A percentile compares a stretch with the other conserved stretches of the same genome.
phyloP scores from a whole-genome alignment of 2,113 vertebrate species.

The Mola mola region DNA sequence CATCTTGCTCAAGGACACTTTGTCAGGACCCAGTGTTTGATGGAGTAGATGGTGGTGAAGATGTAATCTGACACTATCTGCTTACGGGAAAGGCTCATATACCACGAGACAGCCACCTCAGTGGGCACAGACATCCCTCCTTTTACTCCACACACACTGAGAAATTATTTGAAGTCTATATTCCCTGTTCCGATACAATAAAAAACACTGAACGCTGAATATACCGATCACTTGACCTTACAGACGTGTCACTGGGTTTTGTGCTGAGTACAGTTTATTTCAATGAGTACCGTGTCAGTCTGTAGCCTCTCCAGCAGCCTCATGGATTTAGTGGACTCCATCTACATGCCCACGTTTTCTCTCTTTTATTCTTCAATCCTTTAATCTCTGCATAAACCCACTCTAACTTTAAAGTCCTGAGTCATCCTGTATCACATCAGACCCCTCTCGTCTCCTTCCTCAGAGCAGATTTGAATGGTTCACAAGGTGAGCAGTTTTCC shows the following conservation, averaged over 20 bases:
- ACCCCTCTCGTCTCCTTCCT: slow-evolving; percentile 21
- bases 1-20: slow-evolving; percentile 44
- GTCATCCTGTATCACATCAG: slow-evolving; percentile 66
- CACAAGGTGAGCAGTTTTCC: slow-evolving; percentile 14
- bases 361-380: slow-evolving; percentile 65
- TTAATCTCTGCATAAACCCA: slow-evolving; percentile 71
- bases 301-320: slow-evolving; percentile 29
- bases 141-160: not conserved
- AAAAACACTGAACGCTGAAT: slow-evolving; percentile 7
- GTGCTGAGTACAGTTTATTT: slow-evolving; percentile 35
- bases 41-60: slow-evolving; percentile 20
- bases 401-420: slow-evolving; percentile 69
- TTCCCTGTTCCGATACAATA: slow-evolving; percentile 2
- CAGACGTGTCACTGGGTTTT: slow-evolving; percentile 7
- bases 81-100: slow-evolving; percentile 26
- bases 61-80: slow-evolving; percentile 44
- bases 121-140: not conserved
- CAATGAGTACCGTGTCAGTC: slow-evolving; percentile 33
- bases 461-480: slow-evolving; percentile 1
- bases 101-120: slow-evolving; percentile 10
- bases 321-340: slow-evolving; percentile 40
- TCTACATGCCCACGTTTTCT: slow-evolving; percentile 55
- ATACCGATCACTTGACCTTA: slow-evolving; percentile 18
- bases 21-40: slow-evolving; percentile 24
- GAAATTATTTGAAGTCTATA: slow-evolving; percentile 2